Percentiles rank a stretch among this genome's conserved stretches.
These are phyloP conservation scores for Octodon degus DNA, from an alignment of 2,113 vertebrate species.

Conservation along the genomic window DNA sequence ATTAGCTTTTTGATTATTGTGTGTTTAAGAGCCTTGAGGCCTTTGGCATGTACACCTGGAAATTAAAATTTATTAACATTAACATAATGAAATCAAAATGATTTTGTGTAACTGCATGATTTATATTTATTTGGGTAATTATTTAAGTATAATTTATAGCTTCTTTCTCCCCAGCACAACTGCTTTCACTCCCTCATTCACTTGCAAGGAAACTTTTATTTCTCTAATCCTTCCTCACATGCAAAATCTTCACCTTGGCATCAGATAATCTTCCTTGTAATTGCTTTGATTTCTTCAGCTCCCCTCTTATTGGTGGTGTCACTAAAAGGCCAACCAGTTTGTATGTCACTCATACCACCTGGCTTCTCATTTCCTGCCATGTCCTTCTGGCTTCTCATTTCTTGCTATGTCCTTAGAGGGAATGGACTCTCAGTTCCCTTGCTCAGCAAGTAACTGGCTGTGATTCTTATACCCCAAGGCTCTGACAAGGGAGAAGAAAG, in stretches of 20 bases:
- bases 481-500: neutral
- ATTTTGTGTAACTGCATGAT: constrained; percentile 74
- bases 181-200: constrained; percentile 22
- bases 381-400: neutral
- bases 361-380: too few species aligned
- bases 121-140: constrained; percentile 63
- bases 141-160: constrained; percentile 58
- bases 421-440: neutral
- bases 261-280: neutral
- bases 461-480: fast-evolving
- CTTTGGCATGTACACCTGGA: constrained; percentile 68
- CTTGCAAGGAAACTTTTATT: constrained; percentile 3
- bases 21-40: constrained; percentile 56
- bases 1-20: constrained; percentile 72
- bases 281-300: neutral
- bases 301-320: neutral
- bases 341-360: too few species aligned
- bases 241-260: neutral
- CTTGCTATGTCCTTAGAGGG: neutral
- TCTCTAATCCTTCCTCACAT: neutral
- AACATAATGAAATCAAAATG: constrained; percentile 74
- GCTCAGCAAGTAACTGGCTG: neutral
- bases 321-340: too few species aligned
- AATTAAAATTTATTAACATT: constrained; percentile 75
- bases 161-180: neutral